Conservation (phyloP, 2,888 invertebrate species). For the Ferdinandea cuprea region DNA sequence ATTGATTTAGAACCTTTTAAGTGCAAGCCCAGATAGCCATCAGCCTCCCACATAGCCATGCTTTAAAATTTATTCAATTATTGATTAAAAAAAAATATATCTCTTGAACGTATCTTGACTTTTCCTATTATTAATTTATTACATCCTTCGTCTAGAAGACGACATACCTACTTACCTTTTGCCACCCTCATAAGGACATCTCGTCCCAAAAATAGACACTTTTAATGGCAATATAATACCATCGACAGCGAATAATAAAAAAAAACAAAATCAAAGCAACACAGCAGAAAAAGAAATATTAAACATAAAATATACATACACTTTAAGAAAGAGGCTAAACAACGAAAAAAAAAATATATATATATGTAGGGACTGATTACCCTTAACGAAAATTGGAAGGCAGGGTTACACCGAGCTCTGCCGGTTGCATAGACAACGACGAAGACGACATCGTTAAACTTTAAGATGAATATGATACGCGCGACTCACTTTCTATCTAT, state of each 20-base stretch:
- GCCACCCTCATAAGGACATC: conserved; percentile 31
- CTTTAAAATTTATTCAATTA: conserved; percentile 58
- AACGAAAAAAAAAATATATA: too few species aligned
- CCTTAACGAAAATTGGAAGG: conserved; percentile 53
- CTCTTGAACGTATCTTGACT: conserved; percentile 41
- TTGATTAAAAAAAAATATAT: conserved; percentile 19
- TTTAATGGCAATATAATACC: conserved; percentile 51
- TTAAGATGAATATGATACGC: conserved; percentile 65
- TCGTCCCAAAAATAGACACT: conserved; percentile 27
- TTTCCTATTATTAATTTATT: conserved; percentile 60
- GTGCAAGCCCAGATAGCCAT: conserved; percentile 34
- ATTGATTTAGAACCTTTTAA: conserved; percentile 35
- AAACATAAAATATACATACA: conserved; percentile 27
- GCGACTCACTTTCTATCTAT: conserved; percentile 4
- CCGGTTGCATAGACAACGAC: background rate
- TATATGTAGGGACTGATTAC: conserved; percentile 71
- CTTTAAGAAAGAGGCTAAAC: conserved; percentile 24
- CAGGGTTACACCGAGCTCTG: conserved; percentile 24
- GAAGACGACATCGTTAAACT: conserved; percentile 64
- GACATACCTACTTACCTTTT: conserved; percentile 1
- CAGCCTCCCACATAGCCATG: conserved; percentile 16
- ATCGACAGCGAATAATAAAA: conserved; percentile 43
- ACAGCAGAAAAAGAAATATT: conserved; percentile 27
- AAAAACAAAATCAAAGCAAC: conserved; percentile 28
- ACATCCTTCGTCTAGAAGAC: conserved; percentile 39